Conservation (phyloP, 2,797 vertebrate species). For the Pantherophis alleghaniensis region DNA sequence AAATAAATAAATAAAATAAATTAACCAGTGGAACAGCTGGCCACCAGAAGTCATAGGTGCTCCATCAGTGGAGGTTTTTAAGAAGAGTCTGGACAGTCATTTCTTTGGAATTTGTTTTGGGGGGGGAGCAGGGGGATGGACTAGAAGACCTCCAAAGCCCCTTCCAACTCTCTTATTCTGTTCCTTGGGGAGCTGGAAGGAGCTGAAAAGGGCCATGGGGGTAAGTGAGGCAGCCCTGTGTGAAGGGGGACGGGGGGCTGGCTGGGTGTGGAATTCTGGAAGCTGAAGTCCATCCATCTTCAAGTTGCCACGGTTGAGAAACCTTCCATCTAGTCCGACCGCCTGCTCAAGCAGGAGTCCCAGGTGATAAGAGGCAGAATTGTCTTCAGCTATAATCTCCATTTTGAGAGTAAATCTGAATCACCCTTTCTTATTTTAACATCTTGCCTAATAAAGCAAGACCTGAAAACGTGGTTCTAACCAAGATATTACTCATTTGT, state of each 20-base stretch:
- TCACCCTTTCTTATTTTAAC: neutral
- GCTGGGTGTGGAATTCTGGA: no score
- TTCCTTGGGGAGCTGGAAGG: neutral
- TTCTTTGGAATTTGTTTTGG: no score
- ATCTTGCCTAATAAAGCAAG: neutral
- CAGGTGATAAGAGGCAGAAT: neutral
- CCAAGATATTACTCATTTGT: neutral
- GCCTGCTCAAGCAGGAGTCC: neutral
- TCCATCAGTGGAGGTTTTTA: neutral
- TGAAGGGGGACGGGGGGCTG: neutral
- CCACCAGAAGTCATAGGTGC: fast-evolving
- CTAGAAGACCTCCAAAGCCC: neutral
- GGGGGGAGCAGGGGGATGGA: neutral
- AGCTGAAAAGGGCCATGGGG: no score
- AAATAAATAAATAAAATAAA: no score
- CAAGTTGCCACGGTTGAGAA: neutral
- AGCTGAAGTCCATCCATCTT: neutral
- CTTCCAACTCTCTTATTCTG: neutral
- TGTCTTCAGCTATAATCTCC: neutral
- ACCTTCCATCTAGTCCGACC: neutral
- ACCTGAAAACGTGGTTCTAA: neutral
- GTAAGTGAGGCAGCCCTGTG: neutral
- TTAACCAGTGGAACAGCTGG: no score
- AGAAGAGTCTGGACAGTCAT: no score
- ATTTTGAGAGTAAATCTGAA: neutral